Evolutionary conservation across 2,888 invertebrate genomes (phyloP).

Genomic region (Sycophila texana): DNA sequence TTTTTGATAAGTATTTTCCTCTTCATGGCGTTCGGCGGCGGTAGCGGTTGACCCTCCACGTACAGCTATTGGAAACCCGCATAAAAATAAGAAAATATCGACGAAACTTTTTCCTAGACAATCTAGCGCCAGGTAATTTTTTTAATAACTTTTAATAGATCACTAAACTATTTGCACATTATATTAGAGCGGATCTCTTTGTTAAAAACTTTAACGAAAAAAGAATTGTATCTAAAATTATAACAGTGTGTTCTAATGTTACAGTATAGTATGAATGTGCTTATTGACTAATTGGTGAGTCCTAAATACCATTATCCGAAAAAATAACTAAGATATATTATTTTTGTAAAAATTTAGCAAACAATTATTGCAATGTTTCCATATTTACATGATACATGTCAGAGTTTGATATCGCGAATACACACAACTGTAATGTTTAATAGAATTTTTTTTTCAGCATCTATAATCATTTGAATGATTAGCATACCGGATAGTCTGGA

Average conservation of each 20-base stretch:
- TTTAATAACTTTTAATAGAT: no score
- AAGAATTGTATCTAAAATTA: neutral
- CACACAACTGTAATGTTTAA: no score
- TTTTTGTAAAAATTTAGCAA: neutral
- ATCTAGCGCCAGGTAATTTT: no score
- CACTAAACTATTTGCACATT: no score
- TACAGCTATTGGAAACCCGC: conserved; percentile 39
- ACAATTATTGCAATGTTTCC: neutral
- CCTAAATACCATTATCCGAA: no score
- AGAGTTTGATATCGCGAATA: neutral
- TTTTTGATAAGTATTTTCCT: conserved; percentile 84
- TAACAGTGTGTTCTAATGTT: neutral
- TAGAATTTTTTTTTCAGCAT: no score
- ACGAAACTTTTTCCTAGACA: neutral
- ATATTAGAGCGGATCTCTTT: neutral
- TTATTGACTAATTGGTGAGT: no score
- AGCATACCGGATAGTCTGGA: conserved; percentile 78
- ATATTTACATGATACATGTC: neutral
- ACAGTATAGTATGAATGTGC: no score
- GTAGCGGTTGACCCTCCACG: conserved; percentile 80
- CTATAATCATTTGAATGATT: neutral
- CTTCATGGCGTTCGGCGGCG: conserved; percentile 81
- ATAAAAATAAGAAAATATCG: neutral
- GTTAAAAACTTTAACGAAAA: neutral
- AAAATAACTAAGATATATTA: no score